These are phyloP conservation scores for Drosophila ficusphila DNA, from an alignment of 1,140 invertebrate species.

Conservation along the genomic window DNA sequence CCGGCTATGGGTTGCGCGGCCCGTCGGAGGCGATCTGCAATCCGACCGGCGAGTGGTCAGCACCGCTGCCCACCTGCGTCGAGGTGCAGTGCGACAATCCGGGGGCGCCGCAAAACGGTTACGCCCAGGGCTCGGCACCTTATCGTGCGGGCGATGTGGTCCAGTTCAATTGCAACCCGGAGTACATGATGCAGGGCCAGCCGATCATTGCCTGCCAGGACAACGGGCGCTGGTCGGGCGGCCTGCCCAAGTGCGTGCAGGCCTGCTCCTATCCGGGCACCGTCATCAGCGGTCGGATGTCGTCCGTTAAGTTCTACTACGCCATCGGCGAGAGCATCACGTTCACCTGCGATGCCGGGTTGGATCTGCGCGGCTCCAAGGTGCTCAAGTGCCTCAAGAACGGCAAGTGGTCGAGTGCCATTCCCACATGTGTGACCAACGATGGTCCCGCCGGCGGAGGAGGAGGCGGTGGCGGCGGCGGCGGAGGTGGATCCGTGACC, in stretches of 20 bases:
- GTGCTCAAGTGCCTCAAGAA: slow-evolving; percentile 91
- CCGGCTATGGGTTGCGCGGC: slow-evolving; percentile 91
- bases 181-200: slow-evolving; percentile 94
- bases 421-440: slow-evolving; percentile 87
- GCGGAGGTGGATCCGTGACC: slow-evolving; percentile 13
- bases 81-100: slow-evolving; percentile 91
- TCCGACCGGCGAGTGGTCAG: slow-evolving; percentile 91
- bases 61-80: slow-evolving; percentile 90
- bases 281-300: slow-evolving; percentile 93
- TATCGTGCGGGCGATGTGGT: slow-evolving; percentile 93
- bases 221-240: slow-evolving; percentile 93
- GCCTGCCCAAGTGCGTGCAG: slow-evolving; percentile 92
- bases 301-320: slow-evolving; percentile 94
- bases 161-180: slow-evolving; percentile 93
- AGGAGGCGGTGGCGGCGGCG: background rate
- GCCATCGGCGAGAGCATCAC: slow-evolving; percentile 93
- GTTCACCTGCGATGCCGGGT: slow-evolving; percentile 92
- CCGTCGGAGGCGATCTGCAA: slow-evolving; percentile 90
- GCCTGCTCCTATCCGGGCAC: slow-evolving; percentile 94
- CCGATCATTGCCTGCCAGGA: slow-evolving; percentile 94
- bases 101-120: slow-evolving; percentile 89
- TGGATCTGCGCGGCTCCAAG: slow-evolving; percentile 89
- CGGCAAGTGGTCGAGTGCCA: slow-evolving; percentile 93
- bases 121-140: slow-evolving; percentile 89
- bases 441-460: slow-evolving; percentile 42